A percentile compares a stretch with the other conserved stretches of the same genome.
These are phyloP conservation scores for Aplysina aerophoba DNA, from an alignment of 37 sponge, comb jelly and placozoan species.

Conservation along the genomic window DNA sequence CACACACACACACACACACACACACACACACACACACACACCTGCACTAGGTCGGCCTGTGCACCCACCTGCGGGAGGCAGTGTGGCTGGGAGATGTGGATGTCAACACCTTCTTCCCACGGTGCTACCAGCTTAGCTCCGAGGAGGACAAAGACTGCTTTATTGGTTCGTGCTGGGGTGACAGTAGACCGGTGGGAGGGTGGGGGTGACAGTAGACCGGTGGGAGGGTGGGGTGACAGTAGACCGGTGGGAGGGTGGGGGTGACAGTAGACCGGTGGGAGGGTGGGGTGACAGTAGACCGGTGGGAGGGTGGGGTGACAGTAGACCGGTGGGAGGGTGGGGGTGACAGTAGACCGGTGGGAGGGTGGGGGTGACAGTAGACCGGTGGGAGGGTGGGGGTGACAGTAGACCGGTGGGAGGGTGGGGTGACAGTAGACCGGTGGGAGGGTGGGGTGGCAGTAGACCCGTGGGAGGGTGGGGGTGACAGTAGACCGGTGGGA, in stretches of 20 bases:
- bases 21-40: conserved; percentile 5
- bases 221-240: background rate
- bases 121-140: conserved; percentile 85
- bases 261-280: too few species aligned
- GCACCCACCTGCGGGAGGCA: conserved; percentile 71
- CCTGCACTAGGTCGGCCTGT: conserved; percentile 77
- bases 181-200: background rate
- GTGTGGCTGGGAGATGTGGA: conserved; percentile 81
- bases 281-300: background rate
- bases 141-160: conserved; percentile 85
- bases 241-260: background rate
- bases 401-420: too few species aligned
- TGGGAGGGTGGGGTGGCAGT: background rate
- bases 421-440: too few species aligned
- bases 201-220: too few species aligned
- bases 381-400: too few species aligned
- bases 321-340: too few species aligned
- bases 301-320: too few species aligned
- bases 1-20: conserved; percentile 38
- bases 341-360: too few species aligned
- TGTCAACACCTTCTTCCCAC: conserved; percentile 85
- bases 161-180: conserved; percentile 52
- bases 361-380: background rate
- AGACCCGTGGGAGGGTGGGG: too few species aligned
- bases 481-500: too few species aligned